Evolutionary conservation across 2,113 vertebrate species (phyloP).

Genomic region (Rattus norvegicus): GRCr8 NC_086031.1:44241001-44241500

Average conservation of each 20-base stretch:
- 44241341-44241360: neutral
- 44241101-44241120: neutral
- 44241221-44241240: neutral
- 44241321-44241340: neutral
- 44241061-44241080: neutral
- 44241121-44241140: neutral
- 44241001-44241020: neutral
- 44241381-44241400: neutral
- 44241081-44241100: neutral
- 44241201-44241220: neutral
- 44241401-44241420: neutral
- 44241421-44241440: neutral
- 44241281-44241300: neutral
- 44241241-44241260: neutral
- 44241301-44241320: neutral
- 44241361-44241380: neutral
- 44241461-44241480: neutral
- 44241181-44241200: neutral
- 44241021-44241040: neutral
- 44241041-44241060: neutral
- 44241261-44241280: neutral
- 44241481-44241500: neutral
- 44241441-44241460: neutral
- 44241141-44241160: neutral
- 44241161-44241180: neutral